Base-by-base conservation (phyloP, 1,140 invertebrate species). In the Drosophila lini region DNA sequence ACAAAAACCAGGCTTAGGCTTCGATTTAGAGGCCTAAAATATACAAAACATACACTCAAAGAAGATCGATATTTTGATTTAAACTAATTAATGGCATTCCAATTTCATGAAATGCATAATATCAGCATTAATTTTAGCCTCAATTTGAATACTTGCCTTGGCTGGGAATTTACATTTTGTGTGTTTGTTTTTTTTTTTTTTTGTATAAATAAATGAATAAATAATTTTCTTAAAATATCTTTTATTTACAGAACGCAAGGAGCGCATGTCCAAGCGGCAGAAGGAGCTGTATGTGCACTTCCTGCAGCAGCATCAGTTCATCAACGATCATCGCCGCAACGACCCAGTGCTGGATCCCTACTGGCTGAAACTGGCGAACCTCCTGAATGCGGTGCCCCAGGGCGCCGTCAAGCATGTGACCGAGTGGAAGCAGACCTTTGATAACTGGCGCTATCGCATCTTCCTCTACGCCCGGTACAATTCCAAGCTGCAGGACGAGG, bases 391-490 rank as follows among this genome's bases (percentile, higher is more conserved):
- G 3, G 85, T 91, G 73, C 90, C 90, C 3, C 90, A 91, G 67
- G 90, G 90, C 19, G 90, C 90, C 13, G 83, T 91, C 2, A 91
- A 91, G 53, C 85, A 90, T 58, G 86, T 91, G 56, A 90, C 82
- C 41, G 90, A 91, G 60, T 91, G 90, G 90, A 91, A 91, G 53
- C 90, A 91, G 52, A 91, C 90, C 22, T 91, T 91, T 19, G 90
- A 91, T 61, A 91, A 91, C 63, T 91, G 90, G 90, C 90, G 90
- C 7, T 91, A 91, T 68, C 90, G 90, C 19, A 84, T 91, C 58
- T 91, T 91, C 42, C 73, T 91, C 13, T 91, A 91, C 59, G 90
- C 90, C 19, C 85, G 90, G 47, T 91, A 90, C 73, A 91, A 91
- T 61, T 91, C 90, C 45, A 91, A 91, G 68, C 59, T 91, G 59